phyloP scores from a whole-genome alignment of 2,113 vertebrate species.

The Girardinichthys multiradiatus region DNA sequence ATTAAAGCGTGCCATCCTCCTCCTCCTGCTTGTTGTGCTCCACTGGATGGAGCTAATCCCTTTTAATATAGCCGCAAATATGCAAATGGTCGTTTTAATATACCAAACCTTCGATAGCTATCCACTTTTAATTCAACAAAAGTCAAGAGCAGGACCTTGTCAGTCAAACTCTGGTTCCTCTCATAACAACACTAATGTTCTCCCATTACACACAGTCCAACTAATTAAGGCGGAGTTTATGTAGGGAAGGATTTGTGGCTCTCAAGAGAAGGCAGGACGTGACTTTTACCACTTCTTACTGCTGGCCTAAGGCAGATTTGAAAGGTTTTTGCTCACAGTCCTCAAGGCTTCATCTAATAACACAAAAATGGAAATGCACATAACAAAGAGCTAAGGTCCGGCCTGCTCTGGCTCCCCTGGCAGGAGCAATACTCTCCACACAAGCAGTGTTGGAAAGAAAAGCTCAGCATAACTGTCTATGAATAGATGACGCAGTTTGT shows the following conservation, averaged over 20 bases:
- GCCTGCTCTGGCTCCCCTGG: conserved; percentile 51
- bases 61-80: conserved; percentile 99
- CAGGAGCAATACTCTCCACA: conserved; percentile 34
- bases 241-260: conserved; percentile 69
- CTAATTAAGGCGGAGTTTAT: conserved; percentile 89
- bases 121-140: conserved; percentile 98
- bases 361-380: conserved; percentile 68
- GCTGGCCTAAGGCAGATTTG: conserved; percentile 35
- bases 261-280: conserved; percentile 50
- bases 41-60: conserved; percentile 94
- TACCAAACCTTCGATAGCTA: conserved; percentile 90
- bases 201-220: conserved; percentile 82
- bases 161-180: conserved; percentile 86
- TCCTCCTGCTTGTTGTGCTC: conserved; percentile 95
- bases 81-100: conserved; percentile 99
- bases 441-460: conserved; percentile 45
- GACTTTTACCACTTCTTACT: conserved; percentile 44
- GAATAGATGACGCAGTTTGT: conserved; percentile 59
- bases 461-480: conserved; percentile 57
- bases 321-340: conserved; percentile 60
- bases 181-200: conserved; percentile 77
- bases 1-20: conserved; percentile 94
- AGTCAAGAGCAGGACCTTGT: conserved; percentile 96
- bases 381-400: conserved; percentile 68
- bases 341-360: conserved; percentile 53